These are phyloP conservation scores for Sinonovacula constricta DNA, from an alignment of 1,140 invertebrate species.

Conservation along the genomic window DNA sequence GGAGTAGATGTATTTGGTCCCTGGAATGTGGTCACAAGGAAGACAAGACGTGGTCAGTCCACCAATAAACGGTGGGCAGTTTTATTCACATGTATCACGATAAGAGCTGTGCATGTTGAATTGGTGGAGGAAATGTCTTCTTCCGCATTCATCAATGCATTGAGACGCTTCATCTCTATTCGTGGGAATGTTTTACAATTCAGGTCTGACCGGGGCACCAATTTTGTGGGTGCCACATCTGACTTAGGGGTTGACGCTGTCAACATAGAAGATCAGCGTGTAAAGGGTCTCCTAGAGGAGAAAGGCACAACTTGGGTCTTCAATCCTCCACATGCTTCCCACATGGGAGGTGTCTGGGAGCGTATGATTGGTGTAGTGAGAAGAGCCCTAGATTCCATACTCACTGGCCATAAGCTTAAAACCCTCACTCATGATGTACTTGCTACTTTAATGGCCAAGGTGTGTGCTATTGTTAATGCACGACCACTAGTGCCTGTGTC, in stretches of 20 bases:
- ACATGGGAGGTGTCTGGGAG: constrained; percentile 57
- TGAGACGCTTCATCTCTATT: constrained; percentile 3
- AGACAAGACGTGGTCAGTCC: constrained; percentile 13
- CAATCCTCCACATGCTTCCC: constrained; percentile 49
- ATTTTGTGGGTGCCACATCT: constrained; percentile 17
- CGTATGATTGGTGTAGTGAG: constrained; percentile 46
- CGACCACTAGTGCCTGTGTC: constrained; percentile 47
- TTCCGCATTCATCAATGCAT: constrained; percentile 31
- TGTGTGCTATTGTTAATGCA: constrained; percentile 46
- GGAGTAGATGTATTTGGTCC: constrained; percentile 34
- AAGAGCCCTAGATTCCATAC: constrained; percentile 45
- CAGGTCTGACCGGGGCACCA: constrained; percentile 28
- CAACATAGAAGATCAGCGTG: constrained; percentile 13
- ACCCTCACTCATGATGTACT: constrained; percentile 32
- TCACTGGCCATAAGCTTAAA: too few species aligned
- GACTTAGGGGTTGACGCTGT: neutral
- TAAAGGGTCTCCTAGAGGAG: neutral
- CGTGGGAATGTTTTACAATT: constrained; percentile 5
- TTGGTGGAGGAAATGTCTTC: constrained; percentile 13
- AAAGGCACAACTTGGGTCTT: constrained; percentile 17
- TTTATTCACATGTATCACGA: constrained; percentile 25
- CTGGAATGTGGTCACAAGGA: constrained; percentile 7
- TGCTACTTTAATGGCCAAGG: constrained; percentile 49
- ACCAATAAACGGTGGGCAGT: constrained; percentile 21
- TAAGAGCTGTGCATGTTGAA: constrained; percentile 31